Evolutionary conservation across 2,797 vertebrate genomes (phyloP).

Genomic region (Gallinago stenura): DNA sequence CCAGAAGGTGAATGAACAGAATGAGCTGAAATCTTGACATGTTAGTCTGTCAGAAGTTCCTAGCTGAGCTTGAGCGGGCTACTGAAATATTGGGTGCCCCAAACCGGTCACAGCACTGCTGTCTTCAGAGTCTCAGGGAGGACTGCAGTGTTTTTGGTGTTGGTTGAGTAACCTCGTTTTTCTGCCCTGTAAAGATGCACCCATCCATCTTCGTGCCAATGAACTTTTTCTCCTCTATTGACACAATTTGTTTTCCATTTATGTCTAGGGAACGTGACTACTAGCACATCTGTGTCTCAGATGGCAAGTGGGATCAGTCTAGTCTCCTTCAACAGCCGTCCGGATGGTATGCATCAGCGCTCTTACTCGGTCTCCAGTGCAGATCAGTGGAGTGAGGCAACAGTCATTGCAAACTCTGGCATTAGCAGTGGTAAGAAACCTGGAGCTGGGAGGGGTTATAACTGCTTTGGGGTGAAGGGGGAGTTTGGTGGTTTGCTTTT

Average conservation of each 20-base stretch:
- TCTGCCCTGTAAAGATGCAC: neutral
- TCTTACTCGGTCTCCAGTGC: conserved; percentile 97
- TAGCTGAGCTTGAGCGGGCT: neutral
- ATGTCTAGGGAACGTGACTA: conserved; percentile 88
- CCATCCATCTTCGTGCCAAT: neutral
- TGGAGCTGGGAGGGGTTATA: neutral
- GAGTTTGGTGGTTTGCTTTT: neutral
- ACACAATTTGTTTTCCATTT: conserved; percentile 74
- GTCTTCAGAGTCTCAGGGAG: neutral
- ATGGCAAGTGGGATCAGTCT: conserved; percentile 93
- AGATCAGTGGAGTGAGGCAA: conserved; percentile 97
- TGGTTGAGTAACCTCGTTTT: neutral
- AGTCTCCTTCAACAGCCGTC: conserved; percentile 92
- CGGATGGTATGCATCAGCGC: conserved; percentile 94
- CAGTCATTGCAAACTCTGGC: conserved; percentile 95
- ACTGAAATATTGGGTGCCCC: neutral
- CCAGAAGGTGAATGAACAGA: neutral
- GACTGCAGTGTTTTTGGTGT: accelerated
- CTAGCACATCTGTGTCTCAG: conserved; percentile 90
- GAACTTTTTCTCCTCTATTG: conserved; percentile 48
- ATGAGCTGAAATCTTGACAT: neutral
- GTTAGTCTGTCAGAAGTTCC: neutral
- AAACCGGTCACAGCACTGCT: neutral
- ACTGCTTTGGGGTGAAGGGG: neutral
- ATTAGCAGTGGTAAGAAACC: conserved; percentile 91